A percentile compares a stretch with the other conserved stretches of the same genome.
These are phyloP conservation scores for Phoebastria nigripes DNA, from an alignment of 2,797 vertebrate genomes.

Conservation along the genomic window DNA sequence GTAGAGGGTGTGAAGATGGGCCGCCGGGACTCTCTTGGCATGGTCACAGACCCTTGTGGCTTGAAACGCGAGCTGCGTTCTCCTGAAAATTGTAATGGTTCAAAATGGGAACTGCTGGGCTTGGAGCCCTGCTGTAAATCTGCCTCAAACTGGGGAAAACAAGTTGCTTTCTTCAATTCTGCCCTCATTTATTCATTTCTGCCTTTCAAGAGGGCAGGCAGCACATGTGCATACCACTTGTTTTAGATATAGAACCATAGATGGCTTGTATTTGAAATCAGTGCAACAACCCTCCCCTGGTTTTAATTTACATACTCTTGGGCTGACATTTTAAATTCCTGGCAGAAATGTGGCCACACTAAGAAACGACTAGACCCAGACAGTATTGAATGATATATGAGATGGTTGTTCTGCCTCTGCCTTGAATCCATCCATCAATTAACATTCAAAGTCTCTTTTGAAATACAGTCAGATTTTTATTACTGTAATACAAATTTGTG, in stretches of 20 bases:
- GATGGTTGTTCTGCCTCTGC: constrained; percentile 63
- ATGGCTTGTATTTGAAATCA: constrained; percentile 41
- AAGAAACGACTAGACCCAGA: constrained; percentile 60
- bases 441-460: constrained; percentile 62
- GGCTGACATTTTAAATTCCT: constrained; percentile 61
- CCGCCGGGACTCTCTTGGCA: not conserved
- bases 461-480: constrained; percentile 58
- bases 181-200: not conserved
- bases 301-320: constrained; percentile 33
- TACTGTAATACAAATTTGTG: constrained; percentile 62
- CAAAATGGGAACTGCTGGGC: not conserved
- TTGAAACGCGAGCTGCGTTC: not conserved
- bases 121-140: not conserved
- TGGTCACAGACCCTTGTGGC: not conserved
- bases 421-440: constrained; percentile 70
- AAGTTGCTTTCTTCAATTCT: not conserved
- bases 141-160: not conserved
- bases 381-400: constrained; percentile 73
- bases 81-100: not conserved
- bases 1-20: not conserved
- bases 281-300: not conserved
- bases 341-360: constrained; percentile 56
- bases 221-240: not conserved
- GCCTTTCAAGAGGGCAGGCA: not conserved
- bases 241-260: not conserved